Base-by-base conservation (phyloP, 1,140 invertebrate genomes). In the Drosophila kurseongensis region DNA sequence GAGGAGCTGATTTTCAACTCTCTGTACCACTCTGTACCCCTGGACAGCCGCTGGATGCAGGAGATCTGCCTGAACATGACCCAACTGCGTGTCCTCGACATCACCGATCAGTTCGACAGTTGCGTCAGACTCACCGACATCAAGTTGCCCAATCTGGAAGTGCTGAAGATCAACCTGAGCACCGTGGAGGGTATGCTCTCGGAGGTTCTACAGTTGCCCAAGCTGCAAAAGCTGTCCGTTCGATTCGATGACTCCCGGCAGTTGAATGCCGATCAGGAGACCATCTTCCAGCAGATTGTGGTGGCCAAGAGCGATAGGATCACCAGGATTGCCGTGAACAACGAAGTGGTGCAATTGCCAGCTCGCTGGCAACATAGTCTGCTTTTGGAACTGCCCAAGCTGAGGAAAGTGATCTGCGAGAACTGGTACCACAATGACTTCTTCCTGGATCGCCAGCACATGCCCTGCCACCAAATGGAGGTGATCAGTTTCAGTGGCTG, bases 251-350 rank as follows among this genome's bases (percentile, higher is more conserved):
- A 89, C 9, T 89, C 84, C 0, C 77, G 84, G 1, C 84, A 89
- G 5, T 10, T 89, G 41, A 35, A 78, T 1, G 84, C 84, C 8
- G 74, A 89, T 7, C 44, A 84, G 68, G 84, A 89, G 56, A 89
- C 85, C 47, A 89, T 89, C 12, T 89, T 89, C 59, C 84, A 89
- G 50, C 77, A 89, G 54, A 89, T 89, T 16, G 50, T 83, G 2
- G 66, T 89, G 65, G 84, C 85, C 35, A 89, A 89, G 4, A 89
- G 85, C 13, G 85, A 89, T 0, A 32, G 35, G 6, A 89, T 89
- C 23, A 73, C 84, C 5, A 40, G 80, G 7, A 89, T 89, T 8
- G 85, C 84, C 0, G 52, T 89, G 0, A 89, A 89, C 50, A 84
- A 89, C n/a, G 84, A 89, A 32, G 84, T 89, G n/a, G 68, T 89